Evolutionary conservation across 2,113 vertebrate species (phyloP), one percentile per base, ranked within the genome.

Genomic region (Origma solitaria): DNA sequence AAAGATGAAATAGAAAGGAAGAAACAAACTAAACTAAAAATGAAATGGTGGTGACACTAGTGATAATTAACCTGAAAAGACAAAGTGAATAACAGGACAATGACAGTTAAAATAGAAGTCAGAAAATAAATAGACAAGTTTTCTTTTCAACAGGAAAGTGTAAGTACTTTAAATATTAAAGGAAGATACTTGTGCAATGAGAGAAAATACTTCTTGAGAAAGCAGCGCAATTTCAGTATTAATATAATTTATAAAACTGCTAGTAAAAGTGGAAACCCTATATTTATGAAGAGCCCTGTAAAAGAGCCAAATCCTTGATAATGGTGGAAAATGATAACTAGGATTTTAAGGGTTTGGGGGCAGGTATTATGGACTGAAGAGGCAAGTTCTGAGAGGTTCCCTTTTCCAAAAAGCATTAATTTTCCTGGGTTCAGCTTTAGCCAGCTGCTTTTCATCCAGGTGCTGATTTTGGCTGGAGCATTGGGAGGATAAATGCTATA

Each of bases 381-480:
- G 82, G 79, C 87, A 96, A 95, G 88, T 96, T 95, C 62, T 94
- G 73, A 96, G 85, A 91, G 94, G 72, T 94, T 96, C 23, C 31
- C 17, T 90, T 93, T 94, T 96, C 71, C 88, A 95, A 92, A 87
- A 21, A 79, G 68, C 88, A 93, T 78, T 90, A 86, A 94, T 96
- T 95, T 95, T 92, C 82, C 90, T 86, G 82, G 85, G 93, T 93
- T 95, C 72, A 92, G 95, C 92, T 94, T 94, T 82, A 95, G 76
- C 85, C 94, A 96, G 82, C 92, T 95, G 96, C 90, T 97, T 78
- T 96, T 95, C 76, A 97, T 86, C 88, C 96, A 97, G 92, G 94
- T 96, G 94, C 92, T 94, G 93, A 75, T 96, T 97, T 96, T 97
- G 96, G 93, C 95, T 96, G 57, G 68, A 93, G 37, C 50, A 42